Base-by-base conservation (phyloP, 2,113 vertebrate genomes). In the Hucho hucho region DNA sequence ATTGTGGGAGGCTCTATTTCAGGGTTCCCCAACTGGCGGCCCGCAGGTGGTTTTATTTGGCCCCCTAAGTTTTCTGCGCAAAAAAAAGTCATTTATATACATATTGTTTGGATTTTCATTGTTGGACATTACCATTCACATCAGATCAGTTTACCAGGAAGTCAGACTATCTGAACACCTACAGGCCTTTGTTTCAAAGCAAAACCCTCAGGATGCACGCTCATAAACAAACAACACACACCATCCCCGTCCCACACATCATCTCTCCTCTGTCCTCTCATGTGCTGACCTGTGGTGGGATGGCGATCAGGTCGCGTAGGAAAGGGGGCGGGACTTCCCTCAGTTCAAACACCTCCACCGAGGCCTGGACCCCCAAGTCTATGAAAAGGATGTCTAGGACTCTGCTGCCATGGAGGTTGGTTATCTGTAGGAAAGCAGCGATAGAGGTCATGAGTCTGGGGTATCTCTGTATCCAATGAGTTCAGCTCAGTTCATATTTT, bases 331-430 rank as follows among this genome's bases (percentile, higher is more conserved):
- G 97, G 76, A 98, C 95, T 90, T 99, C 96, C 88, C 94, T 94
- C 73, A 99, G 95, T 72, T 99, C 97, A 43, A 94, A 94, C 59
- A 97, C 94, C 88, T 98, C 97, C 0, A 98, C 94, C 3, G 97
- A 96, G 14, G 95, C 94, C 79, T 96, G 92, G 0, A 94, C 93
- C 25, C 97, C 98, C 47, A 93, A 85, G 56, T 98, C 98, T 43
- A 97, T 81, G 74, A 97, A 98, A 59, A 94, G 90, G 81, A 99
- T 95, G 79, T 98, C 97, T 72, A 99, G 86, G 56, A 97, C 94
- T 26, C 96, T 91, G 80, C 92, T 96, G 73, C 96, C 97, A 13
- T 98, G 97, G 65, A 98, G 93, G 46, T 97, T 96, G 24, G 94
- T 96, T 90, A 98, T 95, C 98, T 99, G 84, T 75, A 3, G 61